phyloP scores from a whole-genome alignment of 2,797 vertebrate genomes.

The Enteromius viviparus region DNA sequence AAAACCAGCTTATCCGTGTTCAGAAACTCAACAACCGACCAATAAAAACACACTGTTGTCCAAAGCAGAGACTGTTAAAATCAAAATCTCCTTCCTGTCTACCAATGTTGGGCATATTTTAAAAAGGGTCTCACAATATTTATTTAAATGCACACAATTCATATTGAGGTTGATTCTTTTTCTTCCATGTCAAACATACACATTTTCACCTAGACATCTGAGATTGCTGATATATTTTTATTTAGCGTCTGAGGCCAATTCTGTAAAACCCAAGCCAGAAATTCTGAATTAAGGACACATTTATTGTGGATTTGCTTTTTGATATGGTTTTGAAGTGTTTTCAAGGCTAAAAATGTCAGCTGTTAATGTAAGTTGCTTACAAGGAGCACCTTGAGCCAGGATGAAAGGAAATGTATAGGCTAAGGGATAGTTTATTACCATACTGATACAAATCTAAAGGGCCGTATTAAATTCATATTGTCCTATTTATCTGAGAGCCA shows the following conservation, averaged over 20 bases:
- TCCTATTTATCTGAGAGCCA: slow-evolving; percentile 64
- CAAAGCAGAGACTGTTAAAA: slow-evolving; percentile 36
- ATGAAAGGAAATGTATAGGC: slow-evolving; percentile 60
- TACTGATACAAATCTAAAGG: slow-evolving; percentile 64
- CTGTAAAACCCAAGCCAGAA: slow-evolving; percentile 65
- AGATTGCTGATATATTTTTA: slow-evolving; percentile 68
- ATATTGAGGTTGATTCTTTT: slow-evolving; percentile 16
- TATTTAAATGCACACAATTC: slow-evolving; percentile 21
- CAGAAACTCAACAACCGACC: slow-evolving; percentile 44
- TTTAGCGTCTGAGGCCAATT: slow-evolving; percentile 56
- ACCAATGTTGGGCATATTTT: slow-evolving; percentile 37
- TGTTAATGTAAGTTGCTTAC: slow-evolving; percentile 65
- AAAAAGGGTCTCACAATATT: slow-evolving; percentile 31
- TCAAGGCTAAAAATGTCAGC: slow-evolving; percentile 71
- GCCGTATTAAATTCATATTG: slow-evolving; percentile 64
- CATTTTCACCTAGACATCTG: slow-evolving; percentile 34
- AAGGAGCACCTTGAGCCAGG: slow-evolving; percentile 62
- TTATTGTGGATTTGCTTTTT: slow-evolving; percentile 66
- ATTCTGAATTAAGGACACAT: slow-evolving; percentile 71
- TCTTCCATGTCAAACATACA: slow-evolving; percentile 20
- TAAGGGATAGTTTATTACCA: slow-evolving; percentile 67
- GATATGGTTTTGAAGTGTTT: slow-evolving; percentile 72
- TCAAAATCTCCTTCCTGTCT: slow-evolving; percentile 41
- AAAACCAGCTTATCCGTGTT: slow-evolving; percentile 48
- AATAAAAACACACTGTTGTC: slow-evolving; percentile 50